phyloP scores from a whole-genome alignment of 2,888 invertebrate genomes.

The Pomacea canaliculata region DNA sequence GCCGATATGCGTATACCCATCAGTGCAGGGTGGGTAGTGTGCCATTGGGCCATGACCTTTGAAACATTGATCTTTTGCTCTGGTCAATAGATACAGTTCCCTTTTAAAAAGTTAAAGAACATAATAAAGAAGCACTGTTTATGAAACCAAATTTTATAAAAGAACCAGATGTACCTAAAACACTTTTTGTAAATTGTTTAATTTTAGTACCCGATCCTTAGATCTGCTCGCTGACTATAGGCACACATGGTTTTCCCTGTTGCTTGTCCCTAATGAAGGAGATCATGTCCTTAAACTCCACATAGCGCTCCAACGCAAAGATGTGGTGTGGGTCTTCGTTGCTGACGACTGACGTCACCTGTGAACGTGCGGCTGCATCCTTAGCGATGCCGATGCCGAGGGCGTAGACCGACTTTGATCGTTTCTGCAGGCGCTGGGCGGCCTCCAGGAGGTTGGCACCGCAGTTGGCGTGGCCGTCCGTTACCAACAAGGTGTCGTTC shows the following conservation, averaged over 20 bases:
- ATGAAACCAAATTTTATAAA: too few relatives aligned
- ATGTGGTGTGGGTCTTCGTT: slow-evolving; percentile 27
- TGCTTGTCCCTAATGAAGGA: slow-evolving; percentile 13
- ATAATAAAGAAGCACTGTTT: too few relatives aligned
- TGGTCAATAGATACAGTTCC: too few relatives aligned
- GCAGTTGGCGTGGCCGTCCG: slow-evolving; percentile 32
- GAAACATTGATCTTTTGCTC: too few relatives aligned
- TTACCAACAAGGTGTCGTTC: slow-evolving; percentile 28
- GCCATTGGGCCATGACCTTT: too few relatives aligned
- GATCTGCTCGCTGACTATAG: background rate
- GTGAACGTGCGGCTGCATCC: slow-evolving; percentile 16
- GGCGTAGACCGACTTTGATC: slow-evolving; percentile 23
- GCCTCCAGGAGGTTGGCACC: slow-evolving; percentile 18
- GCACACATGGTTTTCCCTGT: background rate
- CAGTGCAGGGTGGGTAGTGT: too few relatives aligned
- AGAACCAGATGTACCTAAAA: too few relatives aligned
- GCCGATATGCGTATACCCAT: too few relatives aligned
- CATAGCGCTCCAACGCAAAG: slow-evolving; percentile 26
- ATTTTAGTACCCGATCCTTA: too few relatives aligned
- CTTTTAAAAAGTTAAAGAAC: too few relatives aligned
- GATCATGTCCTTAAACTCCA: slow-evolving; percentile 29
- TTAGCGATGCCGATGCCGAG: slow-evolving; percentile 27
- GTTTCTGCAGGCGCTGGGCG: slow-evolving; percentile 8
- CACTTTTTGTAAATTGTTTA: too few relatives aligned
- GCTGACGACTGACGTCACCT: slow-evolving; percentile 29